phyloP scores from a whole-genome alignment of 2,888 invertebrate genomes.

The Platycheirus albimanus region DNA sequence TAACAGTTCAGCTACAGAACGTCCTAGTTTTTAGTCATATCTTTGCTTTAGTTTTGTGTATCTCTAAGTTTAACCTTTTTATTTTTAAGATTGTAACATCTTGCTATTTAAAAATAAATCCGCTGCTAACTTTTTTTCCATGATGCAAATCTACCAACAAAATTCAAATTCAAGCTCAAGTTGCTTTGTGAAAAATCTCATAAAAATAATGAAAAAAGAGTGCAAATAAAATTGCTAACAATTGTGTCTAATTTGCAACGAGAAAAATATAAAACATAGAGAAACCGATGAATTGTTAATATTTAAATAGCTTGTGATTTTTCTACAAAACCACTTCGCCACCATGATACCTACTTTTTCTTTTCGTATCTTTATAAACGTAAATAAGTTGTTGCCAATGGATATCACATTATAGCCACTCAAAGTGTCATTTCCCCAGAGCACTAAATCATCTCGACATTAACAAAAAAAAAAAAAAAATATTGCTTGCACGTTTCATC shows the following conservation, averaged over 20 bases:
- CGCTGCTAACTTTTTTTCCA: too few species aligned
- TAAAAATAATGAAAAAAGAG: not conserved
- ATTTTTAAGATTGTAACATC: not conserved
- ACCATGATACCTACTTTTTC: constrained; percentile 18
- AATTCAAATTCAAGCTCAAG: constrained; percentile 61
- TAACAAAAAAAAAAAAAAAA: constrained; percentile 13
- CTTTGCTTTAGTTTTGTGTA: too few species aligned
- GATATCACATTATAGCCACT: constrained; percentile 53
- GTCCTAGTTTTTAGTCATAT: too few species aligned
- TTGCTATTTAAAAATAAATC: too few species aligned
- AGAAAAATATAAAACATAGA: not conserved
- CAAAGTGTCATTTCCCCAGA: constrained; percentile 40
- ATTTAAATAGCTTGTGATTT: constrained; percentile 23
- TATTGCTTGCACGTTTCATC: constrained; percentile 23
- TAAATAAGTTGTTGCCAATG: constrained; percentile 48
- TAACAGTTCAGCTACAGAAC: too few species aligned
- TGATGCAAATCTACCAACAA: not conserved
- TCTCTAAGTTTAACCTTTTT: too few species aligned
- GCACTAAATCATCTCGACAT: constrained; percentile 32
- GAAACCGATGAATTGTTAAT: constrained; percentile 28
- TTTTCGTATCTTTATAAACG: constrained; percentile 11
- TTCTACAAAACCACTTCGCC: constrained; percentile 9
- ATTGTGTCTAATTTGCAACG: not conserved
- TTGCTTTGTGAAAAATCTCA: not conserved
- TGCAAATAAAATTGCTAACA: not conserved